These are phyloP conservation scores for Scarus forsteni DNA, from an alignment of 2,797 vertebrate species.

Conservation along the genomic window DNA sequence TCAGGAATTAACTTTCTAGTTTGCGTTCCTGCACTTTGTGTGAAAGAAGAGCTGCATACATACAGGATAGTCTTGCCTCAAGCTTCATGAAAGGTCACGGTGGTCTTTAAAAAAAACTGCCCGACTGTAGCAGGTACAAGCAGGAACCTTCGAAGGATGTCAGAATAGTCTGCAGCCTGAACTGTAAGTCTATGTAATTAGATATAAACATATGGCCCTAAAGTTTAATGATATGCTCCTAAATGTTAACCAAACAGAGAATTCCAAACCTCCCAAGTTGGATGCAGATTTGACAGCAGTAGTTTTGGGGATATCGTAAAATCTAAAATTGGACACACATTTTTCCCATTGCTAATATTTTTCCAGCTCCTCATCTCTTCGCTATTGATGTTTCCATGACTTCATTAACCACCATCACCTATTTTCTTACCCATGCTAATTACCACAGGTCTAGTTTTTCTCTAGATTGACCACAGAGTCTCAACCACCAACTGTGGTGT, in stretches of 20 bases:
- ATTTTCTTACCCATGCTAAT: conserved; percentile 6
- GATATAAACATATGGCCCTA: conserved; percentile 4
- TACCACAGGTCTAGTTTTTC: conserved; percentile 8
- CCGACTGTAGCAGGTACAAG: background rate
- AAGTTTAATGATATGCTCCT: conserved; percentile 1
- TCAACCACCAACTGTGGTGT: conserved; percentile 1
- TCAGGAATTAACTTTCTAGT: background rate
- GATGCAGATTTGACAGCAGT: background rate
- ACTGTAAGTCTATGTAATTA: background rate
- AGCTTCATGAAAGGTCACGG: background rate
- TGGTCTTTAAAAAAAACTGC: background rate
- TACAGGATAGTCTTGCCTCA: background rate
- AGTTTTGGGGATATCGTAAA: conserved; percentile 2
- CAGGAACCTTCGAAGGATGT: background rate
- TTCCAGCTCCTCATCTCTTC: conserved; percentile 9
- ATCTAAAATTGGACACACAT: background rate
- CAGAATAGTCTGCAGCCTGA: background rate
- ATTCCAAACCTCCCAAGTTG: background rate
- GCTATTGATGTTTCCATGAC: conserved; percentile 16
- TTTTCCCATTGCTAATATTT: conserved; percentile 6
- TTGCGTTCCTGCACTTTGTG: background rate
- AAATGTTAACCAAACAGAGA: background rate
- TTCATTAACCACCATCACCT: background rate
- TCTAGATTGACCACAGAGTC: conserved; percentile 10
- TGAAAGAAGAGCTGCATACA: conserved; percentile 2